A percentile compares a stretch with the other conserved stretches of the same genome.
phyloP scores from a whole-genome alignment of 1,140 invertebrate genomes.

The Oncopodura yosiiana region DNA sequence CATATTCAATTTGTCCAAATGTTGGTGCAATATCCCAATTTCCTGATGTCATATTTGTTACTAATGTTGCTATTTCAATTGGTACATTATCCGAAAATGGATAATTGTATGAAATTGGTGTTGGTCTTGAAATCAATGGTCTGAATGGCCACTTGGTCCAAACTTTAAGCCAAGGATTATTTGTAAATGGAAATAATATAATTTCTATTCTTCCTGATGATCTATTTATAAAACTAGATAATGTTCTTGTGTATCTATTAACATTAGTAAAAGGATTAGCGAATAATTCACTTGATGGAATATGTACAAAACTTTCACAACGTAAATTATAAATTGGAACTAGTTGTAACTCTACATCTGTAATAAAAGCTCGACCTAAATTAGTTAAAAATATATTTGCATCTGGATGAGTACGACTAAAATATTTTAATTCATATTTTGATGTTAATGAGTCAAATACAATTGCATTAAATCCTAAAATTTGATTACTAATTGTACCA shows the following conservation, averaged over 20 bases:
- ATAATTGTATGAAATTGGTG: not conserved
- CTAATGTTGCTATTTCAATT: no score
- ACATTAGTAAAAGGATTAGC: not conserved
- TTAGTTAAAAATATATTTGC: slow-evolving; percentile 3
- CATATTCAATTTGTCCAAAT: no score
- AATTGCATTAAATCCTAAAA: slow-evolving; percentile 1
- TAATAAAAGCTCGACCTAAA: slow-evolving; percentile 12
- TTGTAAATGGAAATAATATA: slow-evolving; percentile 1
- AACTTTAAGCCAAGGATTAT: slow-evolving; percentile 1
- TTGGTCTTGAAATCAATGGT: not conserved
- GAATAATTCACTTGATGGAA: not conserved
- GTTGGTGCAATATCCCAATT: no score
- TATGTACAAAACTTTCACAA: slow-evolving; percentile 8
- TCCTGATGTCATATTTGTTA: no score
- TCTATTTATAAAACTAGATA: not conserved
- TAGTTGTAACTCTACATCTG: not conserved
- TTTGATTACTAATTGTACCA: slow-evolving; percentile 1
- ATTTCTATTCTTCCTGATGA: not conserved
- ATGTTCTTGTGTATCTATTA: not conserved
- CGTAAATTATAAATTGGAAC: slow-evolving; percentile 4
- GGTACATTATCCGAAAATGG: not conserved
- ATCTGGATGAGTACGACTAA: slow-evolving; percentile 1
- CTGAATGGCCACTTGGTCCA: no score
- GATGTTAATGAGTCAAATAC: slow-evolving; percentile 1
- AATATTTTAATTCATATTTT: slow-evolving; percentile 7